Evolutionary conservation across 2,797 vertebrate species (phyloP), one percentile per base, ranked within the genome.

Genomic region (Myotis daubentonii): DNA sequence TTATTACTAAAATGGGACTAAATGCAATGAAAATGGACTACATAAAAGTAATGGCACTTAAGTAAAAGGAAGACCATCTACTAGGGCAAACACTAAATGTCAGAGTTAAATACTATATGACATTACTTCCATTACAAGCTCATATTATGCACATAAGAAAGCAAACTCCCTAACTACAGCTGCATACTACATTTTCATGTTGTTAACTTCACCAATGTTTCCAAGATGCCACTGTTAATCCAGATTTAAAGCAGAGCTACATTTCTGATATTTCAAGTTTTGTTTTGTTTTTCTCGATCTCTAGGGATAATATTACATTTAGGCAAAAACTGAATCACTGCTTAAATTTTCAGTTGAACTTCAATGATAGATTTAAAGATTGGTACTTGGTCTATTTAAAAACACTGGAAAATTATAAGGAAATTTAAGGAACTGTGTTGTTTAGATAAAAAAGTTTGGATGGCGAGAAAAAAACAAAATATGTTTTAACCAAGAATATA

Each of bases 1-100:
- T 98, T 99, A 99, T 99, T 99, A 99, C 99, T 99, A 99, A 99
- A 98, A 98, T 98, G 97, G 97, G 98, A 98, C 98, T 98, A 98
- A 98, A 98, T 98, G 97, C 98, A 98, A 98, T 98, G 98, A 98
- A 98, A 98, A 98, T 98, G 98, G 97, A 98, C 98, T 98, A 98
- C 98, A 98, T 98, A 98, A 98, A 98, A 98, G 97, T 98, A 98
- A 98, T 98, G 97, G 97, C 98, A 98, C 98, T 98, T 98, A 98
- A 98, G 98, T 98, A 98, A 98, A 98, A 98, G 98, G 97, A 98
- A 98, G 97, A 98, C 98, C 97, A 97, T 98, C 97, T 97, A 98
- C 97, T 90, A 98, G 97, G 98, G 97, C 98, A 98, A 98, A 98
- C 97, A 98, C 97, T 98, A 98, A 98, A 98, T 98, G 98, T 98